Percentiles rank a stretch among this genome's conserved stretches.
phyloP scores from a whole-genome alignment of 64 coral and sea anemone species.

The Porites lutea region DNA sequence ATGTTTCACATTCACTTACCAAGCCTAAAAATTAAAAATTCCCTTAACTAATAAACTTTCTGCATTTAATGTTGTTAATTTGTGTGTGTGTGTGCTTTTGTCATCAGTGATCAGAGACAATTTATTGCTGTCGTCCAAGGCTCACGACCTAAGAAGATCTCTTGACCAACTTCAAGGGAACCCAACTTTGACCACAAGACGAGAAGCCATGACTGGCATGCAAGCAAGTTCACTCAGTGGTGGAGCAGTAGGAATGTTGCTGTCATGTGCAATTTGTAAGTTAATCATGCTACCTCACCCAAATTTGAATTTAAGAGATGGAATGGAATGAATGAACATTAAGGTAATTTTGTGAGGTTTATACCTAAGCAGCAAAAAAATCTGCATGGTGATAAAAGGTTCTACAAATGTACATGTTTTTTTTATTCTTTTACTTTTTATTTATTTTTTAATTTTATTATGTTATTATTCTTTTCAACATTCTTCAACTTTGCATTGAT shows the following conservation, averaged over 20 bases:
- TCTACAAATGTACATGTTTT: too few species aligned
- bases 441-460: too few species aligned
- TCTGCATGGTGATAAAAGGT: too few species aligned
- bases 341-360: background rate
- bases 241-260: conserved; percentile 66
- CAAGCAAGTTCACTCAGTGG: conserved; percentile 83
- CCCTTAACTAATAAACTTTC: too few species aligned
- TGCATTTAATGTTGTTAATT: background rate
- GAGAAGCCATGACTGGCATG: conserved; percentile 49
- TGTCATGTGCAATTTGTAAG: conserved; percentile 81
- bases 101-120: conserved; percentile 51
- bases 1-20: too few species aligned
- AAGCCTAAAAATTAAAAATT: too few species aligned
- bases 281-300: background rate
- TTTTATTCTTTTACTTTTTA: too few species aligned
- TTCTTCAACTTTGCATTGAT: too few species aligned
- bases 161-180: conserved; percentile 13
- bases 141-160: background rate
- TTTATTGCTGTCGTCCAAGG: conserved; percentile 39
- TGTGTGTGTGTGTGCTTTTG: background rate
- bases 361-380: too few species aligned
- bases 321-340: background rate
- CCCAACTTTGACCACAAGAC: background rate
- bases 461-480: too few species aligned
- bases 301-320: too few species aligned